These are phyloP conservation scores for Prosopocoilus inquinatus DNA, from an alignment of 2,888 invertebrate genomes.

Conservation along the genomic window DNA sequence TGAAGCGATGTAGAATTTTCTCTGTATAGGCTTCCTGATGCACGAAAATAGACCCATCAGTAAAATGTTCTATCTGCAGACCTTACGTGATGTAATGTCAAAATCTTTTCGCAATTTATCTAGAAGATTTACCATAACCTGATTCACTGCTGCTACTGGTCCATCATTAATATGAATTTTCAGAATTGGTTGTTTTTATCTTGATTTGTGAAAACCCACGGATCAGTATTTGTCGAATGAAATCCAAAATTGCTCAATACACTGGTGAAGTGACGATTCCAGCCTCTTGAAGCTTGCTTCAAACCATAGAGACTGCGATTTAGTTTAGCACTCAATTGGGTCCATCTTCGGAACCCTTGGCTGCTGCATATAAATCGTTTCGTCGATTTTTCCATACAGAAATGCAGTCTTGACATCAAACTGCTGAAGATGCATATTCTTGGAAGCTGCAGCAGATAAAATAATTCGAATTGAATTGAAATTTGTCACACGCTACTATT, in stretches of 20 bases:
- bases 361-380: too few species aligned
- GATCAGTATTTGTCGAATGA: neutral
- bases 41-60: too few species aligned
- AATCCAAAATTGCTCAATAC: conserved; percentile 25
- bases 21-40: too few species aligned
- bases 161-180: neutral
- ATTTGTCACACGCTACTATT: conserved; percentile 29
- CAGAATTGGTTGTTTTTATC: neutral
- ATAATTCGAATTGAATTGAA: conserved; percentile 31
- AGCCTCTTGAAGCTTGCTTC: conserved; percentile 39
- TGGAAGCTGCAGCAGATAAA: conserved; percentile 30
- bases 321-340: conserved; percentile 36
- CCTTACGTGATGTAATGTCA: too few species aligned
- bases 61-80: too few species aligned
- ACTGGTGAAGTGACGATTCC: conserved; percentile 36
- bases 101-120: too few species aligned
- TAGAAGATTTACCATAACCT: too few species aligned
- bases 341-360: conserved; percentile 31
- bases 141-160: too few species aligned
- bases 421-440: conserved; percentile 30
- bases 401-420: conserved; percentile 36
- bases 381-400: conserved; percentile 26
- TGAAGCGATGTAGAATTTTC: too few species aligned
- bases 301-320: conserved; percentile 40
- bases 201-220: neutral